Percentiles rank a stretch among this genome's conserved stretches.
These are phyloP conservation scores for Astropecten irregularis DNA, from an alignment of 53 echinoderm and acorn worm genomes.

Conservation along the genomic window DNA sequence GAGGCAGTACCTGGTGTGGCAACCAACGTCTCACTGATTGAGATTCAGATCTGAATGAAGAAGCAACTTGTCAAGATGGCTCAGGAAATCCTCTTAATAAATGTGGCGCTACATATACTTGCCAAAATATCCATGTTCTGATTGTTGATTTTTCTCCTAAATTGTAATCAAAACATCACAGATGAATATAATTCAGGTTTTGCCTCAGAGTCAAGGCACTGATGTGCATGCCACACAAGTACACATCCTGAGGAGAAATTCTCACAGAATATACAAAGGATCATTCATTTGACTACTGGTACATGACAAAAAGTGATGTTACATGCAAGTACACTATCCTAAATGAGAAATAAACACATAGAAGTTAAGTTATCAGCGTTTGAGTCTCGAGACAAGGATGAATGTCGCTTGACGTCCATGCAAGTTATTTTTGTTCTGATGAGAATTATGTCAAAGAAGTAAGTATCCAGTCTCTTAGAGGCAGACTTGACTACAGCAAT, in stretches of 20 bases:
- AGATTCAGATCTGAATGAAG: not conserved
- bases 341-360: too few relatives aligned
- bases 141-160: not conserved
- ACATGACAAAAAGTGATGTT: too few relatives aligned
- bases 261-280: not conserved
- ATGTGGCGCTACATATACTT: not conserved
- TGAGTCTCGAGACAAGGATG: too few relatives aligned
- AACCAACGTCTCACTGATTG: not conserved
- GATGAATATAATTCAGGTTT: not conserved
- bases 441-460: too few relatives aligned
- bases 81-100: not conserved
- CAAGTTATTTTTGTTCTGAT: too few relatives aligned
- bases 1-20: too few relatives aligned
- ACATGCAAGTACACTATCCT: too few relatives aligned
- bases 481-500: too few relatives aligned
- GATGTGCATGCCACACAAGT: not conserved
- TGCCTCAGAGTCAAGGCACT: too few relatives aligned
- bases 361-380: too few relatives aligned
- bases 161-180: not conserved
- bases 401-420: too few relatives aligned
- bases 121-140: not conserved
- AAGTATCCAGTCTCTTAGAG: too few relatives aligned
- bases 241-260: not conserved
- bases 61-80: not conserved
- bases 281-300: not conserved